A percentile compares a stretch with the other conserved stretches of the same genome.
Evolutionary conservation across 2,888 invertebrate species (phyloP).

Genomic region (Augochlorella aurata): DNA sequence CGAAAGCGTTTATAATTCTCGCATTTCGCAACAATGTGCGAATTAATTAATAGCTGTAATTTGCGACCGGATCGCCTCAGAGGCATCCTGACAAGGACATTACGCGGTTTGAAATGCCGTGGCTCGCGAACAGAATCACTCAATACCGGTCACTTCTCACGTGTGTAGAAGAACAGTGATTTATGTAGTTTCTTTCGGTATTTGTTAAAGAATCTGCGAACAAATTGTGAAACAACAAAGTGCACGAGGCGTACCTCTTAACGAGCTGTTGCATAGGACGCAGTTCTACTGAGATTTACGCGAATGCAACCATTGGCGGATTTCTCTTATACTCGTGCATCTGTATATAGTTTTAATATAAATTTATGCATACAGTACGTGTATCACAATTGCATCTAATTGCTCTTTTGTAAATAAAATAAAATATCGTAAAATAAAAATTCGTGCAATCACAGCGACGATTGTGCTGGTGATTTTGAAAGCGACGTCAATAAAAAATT

Average conservation of each 20-base stretch:
- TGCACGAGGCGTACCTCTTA: not conserved
- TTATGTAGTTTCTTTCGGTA: not conserved
- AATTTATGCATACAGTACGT: too few species aligned
- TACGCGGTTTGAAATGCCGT: not conserved
- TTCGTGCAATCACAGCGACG: too few species aligned
- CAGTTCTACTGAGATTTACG: not conserved
- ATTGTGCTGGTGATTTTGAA: too few species aligned
- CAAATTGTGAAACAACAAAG: not conserved
- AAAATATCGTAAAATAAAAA: too few species aligned
- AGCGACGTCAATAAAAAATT: too few species aligned
- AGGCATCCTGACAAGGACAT: not conserved
- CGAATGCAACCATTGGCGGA: too few species aligned
- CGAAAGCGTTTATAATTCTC: constrained; percentile 30
- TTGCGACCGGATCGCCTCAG: not conserved
- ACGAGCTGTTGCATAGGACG: not conserved
- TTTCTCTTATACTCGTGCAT: too few species aligned
- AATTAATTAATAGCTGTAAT: constrained; percentile 33
- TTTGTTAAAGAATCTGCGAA: not conserved
- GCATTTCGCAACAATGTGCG: constrained; percentile 28
- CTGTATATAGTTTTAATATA: too few species aligned
- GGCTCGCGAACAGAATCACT: not conserved
- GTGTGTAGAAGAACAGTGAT: not conserved
- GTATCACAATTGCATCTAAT: too few species aligned
- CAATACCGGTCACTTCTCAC: not conserved
- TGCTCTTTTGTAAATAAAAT: too few species aligned